phyloP scores from a whole-genome alignment of 2,797 vertebrate genomes.

The Phataginus tricuspis region DNA sequence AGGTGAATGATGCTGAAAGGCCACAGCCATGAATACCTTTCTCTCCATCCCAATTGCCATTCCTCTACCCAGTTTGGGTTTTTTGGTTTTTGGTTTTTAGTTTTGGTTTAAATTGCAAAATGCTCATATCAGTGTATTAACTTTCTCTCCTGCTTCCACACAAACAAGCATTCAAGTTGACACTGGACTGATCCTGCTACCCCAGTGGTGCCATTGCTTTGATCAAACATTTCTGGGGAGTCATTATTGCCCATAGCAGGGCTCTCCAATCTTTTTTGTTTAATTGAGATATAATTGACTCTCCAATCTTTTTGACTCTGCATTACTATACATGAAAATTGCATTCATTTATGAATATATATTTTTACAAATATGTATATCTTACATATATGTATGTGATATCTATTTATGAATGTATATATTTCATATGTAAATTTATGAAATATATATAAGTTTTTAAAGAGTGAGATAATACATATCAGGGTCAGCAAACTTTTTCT shows the following conservation, averaged over 20 bases:
- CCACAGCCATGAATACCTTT: not conserved
- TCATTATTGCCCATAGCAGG: not conserved
- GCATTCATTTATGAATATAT: not conserved
- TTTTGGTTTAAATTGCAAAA: not conserved
- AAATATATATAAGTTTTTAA: not conserved
- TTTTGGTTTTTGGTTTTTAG: not conserved
- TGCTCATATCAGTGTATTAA: not conserved
- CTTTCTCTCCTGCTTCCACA: not conserved
- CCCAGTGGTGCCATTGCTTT: not conserved
- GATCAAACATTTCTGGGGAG: not conserved
- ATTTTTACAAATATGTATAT: not conserved
- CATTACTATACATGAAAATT: not conserved
- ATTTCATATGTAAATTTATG: not conserved
- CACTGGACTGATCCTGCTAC: not conserved
- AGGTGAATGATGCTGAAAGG: constrained; percentile 48
- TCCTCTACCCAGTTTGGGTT: not conserved
- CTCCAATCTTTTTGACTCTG: not conserved
- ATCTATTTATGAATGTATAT: not conserved
- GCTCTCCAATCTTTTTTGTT: not conserved
- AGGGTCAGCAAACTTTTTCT: not conserved
- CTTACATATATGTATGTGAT: not conserved
- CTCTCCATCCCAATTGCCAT: not conserved
- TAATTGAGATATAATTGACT: not conserved
- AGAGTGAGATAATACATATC: not conserved
- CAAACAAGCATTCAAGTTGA: not conserved